Percentiles rank a stretch among this genome's conserved stretches.
These are phyloP conservation scores for Calephelis nemesis DNA, from an alignment of 1,140 invertebrate genomes.

Conservation along the genomic window DNA sequence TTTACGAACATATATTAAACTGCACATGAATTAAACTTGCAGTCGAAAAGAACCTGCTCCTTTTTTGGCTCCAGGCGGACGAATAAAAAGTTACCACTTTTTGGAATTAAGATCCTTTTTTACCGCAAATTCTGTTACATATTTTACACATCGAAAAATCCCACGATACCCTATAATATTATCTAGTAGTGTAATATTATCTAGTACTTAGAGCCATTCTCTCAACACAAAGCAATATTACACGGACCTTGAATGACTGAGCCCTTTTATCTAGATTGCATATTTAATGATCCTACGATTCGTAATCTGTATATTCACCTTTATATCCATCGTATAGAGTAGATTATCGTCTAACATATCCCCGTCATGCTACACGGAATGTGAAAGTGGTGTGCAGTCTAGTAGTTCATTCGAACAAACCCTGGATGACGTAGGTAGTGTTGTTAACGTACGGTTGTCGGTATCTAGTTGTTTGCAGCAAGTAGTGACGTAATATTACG, in stretches of 20 bases:
- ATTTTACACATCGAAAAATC: too few species aligned
- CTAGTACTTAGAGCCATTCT: not conserved
- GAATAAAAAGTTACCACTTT: too few species aligned
- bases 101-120: too few species aligned
- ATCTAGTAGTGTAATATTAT: too few species aligned
- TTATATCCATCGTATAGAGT: conserved; percentile 19
- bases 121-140: too few species aligned
- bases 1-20: too few species aligned
- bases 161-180: too few species aligned
- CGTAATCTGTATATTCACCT: not conserved
- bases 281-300: not conserved
- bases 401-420: not conserved
- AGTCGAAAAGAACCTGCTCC: too few species aligned
- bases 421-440: conserved; percentile 6
- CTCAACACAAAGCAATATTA: conserved; percentile 1
- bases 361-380: conserved; percentile 48
- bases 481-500: conserved; percentile 3
- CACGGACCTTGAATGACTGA: conserved; percentile 3
- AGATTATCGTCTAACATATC: conserved; percentile 24
- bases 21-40: too few species aligned
- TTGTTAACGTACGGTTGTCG: not conserved
- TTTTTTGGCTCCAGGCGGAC: too few species aligned
- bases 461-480: conserved; percentile 1
- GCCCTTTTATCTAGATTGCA: conserved; percentile 14
- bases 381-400: conserved; percentile 47